Evolutionary conservation across 1,140 invertebrate species (phyloP).

Genomic region (Euschistus heros): DNA sequence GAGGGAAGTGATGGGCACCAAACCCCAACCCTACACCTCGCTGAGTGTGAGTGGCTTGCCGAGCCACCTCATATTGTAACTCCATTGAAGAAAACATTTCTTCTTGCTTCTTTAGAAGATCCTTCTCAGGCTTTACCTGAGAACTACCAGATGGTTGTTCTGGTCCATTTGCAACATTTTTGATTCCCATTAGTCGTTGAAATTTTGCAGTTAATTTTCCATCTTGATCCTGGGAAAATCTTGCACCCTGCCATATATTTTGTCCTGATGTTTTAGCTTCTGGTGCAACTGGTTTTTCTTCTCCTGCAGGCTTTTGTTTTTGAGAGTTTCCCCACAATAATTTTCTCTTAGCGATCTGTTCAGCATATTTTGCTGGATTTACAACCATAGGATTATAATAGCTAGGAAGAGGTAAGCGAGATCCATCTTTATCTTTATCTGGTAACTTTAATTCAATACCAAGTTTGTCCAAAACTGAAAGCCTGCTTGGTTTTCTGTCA

Average conservation of each 20-base stretch:
- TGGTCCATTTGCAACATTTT: constrained; percentile 39
- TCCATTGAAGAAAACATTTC: constrained; percentile 87
- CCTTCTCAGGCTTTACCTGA: constrained; percentile 19
- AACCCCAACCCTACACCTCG: constrained; percentile 83
- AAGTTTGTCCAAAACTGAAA: constrained; percentile 31
- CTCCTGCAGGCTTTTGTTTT: constrained; percentile 28
- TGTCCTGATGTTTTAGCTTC: constrained; percentile 32
- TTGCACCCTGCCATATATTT: constrained; percentile 68
- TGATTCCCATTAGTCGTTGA: constrained; percentile 90
- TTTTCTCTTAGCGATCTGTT: constrained; percentile 72
- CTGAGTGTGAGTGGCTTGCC: constrained; percentile 88
- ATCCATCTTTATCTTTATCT: constrained; percentile 12
- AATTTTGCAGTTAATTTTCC: constrained; percentile 90
- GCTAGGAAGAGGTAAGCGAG: constrained; percentile 36
- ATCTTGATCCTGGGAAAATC: constrained; percentile 79
- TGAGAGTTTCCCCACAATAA: constrained; percentile 41
- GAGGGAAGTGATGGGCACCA: constrained; percentile 21
- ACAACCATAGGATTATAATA: constrained; percentile 74
- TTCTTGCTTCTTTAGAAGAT: constrained; percentile 65
- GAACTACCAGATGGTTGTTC: not conserved
- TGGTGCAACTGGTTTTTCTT: not conserved
- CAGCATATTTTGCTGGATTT: constrained; percentile 71
- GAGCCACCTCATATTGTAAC: constrained; percentile 85
- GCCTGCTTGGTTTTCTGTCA: constrained; percentile 15
- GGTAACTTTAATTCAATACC: constrained; percentile 31